phyloP scores from a whole-genome alignment of 1,140 invertebrate genomes.

The Drosophila aff. region DNA sequence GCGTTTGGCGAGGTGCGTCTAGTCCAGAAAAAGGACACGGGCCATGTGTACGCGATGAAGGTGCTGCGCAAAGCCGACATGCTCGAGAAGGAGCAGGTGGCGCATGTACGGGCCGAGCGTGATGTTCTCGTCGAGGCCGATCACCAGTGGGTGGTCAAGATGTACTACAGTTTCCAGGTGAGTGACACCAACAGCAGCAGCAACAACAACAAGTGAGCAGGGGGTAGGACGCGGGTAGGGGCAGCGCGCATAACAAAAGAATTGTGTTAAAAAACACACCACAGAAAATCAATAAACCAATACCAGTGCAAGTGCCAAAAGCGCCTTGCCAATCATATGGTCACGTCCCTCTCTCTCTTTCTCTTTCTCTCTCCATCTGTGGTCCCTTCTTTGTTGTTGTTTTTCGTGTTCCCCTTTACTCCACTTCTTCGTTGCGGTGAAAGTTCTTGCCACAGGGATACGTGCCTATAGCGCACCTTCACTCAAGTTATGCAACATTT shows the following conservation, averaged over 20 bases:
- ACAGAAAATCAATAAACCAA: slow-evolving; percentile 80
- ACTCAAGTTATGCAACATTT: slow-evolving; percentile 3
- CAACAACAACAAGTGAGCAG: slow-evolving; percentile 7
- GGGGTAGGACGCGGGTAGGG: background rate
- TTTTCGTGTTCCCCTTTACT: slow-evolving; percentile 27
- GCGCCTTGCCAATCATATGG: slow-evolving; percentile 76
- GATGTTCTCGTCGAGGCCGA: slow-evolving; percentile 99
- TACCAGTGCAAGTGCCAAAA: slow-evolving; percentile 66
- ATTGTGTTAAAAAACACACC: slow-evolving; percentile 57
- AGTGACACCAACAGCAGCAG: slow-evolving; percentile 34
- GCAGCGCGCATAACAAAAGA: slow-evolving; percentile 55
- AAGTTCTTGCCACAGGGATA: slow-evolving; percentile 60
- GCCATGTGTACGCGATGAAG: slow-evolving; percentile 99
- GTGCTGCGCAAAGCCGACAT: slow-evolving; percentile 99
- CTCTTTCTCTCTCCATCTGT: background rate
- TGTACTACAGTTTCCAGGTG: slow-evolving; percentile 99
- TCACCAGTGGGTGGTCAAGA: slow-evolving; percentile 99
- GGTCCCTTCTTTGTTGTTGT: slow-evolving; percentile 41
- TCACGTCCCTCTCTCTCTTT: slow-evolving; percentile 31
- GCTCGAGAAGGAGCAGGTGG: slow-evolving; percentile 99
- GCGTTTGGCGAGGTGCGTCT: slow-evolving; percentile 99
- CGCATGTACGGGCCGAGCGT: slow-evolving; percentile 98
- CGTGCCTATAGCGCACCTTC: slow-evolving; percentile 10
- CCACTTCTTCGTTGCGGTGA: slow-evolving; percentile 62
- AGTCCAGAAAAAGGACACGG: slow-evolving; percentile 99